phyloP scores from a whole-genome alignment of 2,888 invertebrate species.

The Diadromus collaris region DNA sequence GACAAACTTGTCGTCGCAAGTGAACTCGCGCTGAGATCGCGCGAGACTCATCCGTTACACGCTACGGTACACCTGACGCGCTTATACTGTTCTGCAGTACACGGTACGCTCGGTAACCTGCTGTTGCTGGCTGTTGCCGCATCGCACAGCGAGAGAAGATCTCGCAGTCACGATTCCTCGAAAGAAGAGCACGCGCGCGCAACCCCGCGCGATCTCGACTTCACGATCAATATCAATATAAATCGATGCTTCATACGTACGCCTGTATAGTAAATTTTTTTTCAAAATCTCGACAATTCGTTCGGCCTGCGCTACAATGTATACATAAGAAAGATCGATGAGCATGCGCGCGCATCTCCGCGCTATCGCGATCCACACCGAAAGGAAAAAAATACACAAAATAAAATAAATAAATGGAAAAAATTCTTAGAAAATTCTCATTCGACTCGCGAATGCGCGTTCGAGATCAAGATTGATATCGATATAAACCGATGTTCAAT shows the following conservation, averaged over 20 bases:
- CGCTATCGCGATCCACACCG: too few species aligned
- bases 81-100: slow-evolving; percentile 8
- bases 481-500: slow-evolving; percentile 10
- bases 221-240: slow-evolving; percentile 36
- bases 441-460: neutral
- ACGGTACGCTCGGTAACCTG: slow-evolving; percentile 34
- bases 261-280: neutral
- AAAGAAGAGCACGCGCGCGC: slow-evolving; percentile 41
- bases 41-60: slow-evolving; percentile 50
- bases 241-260: slow-evolving; percentile 17
- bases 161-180: slow-evolving; percentile 56
- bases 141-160: slow-evolving; percentile 37
- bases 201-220: slow-evolving; percentile 15
- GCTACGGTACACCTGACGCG: slow-evolving; percentile 59
- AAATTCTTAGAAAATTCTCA: too few species aligned
- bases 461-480: slow-evolving; percentile 38
- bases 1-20: neutral
- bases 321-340: neutral
- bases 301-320: neutral
- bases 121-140: slow-evolving; percentile 18
- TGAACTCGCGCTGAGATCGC: slow-evolving; percentile 49
- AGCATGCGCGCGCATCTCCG: too few species aligned
- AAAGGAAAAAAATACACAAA: too few species aligned
- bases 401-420: too few species aligned
- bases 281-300: neutral